These are phyloP conservation scores for Creontiades dilutus DNA, from an alignment of 2,888 invertebrate species.

Conservation along the genomic window DNA sequence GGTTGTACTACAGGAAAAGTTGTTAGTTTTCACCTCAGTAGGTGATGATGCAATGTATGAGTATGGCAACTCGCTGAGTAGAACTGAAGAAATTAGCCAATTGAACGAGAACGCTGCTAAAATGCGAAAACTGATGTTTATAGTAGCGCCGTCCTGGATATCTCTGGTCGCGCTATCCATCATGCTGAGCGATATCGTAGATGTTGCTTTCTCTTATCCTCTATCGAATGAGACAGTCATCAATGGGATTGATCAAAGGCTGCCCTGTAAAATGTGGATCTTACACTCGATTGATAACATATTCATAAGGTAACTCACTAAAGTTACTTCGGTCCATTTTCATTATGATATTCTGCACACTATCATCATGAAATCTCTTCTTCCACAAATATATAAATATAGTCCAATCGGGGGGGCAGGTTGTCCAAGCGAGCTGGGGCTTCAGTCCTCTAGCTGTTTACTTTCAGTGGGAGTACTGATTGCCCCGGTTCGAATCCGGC, in stretches of 20 bases:
- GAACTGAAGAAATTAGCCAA: neutral
- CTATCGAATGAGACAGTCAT: neutral
- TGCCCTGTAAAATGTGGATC: constrained; percentile 1
- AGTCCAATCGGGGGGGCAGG: no score
- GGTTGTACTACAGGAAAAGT: neutral
- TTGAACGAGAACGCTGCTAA: neutral
- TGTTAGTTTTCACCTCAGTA: neutral
- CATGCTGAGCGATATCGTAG: neutral
- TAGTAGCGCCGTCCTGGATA: neutral
- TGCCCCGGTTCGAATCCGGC: no score
- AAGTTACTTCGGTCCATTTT: no score
- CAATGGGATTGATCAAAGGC: constrained; percentile 19
- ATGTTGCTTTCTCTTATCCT: neutral
- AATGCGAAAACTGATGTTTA: neutral
- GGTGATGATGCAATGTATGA: neutral
- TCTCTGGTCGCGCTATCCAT: neutral
- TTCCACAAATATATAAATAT: no score
- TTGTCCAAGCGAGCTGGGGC: no score
- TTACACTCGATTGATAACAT: neutral
- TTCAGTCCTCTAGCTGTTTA: no score
- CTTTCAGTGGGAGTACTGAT: no score
- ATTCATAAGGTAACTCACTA: constrained; percentile 2
- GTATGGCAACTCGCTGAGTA: neutral
- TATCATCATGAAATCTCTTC: no score
- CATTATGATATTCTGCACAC: no score